phyloP scores from a whole-genome alignment of 2,888 invertebrate species.

The Apoda limacodes region DNA sequence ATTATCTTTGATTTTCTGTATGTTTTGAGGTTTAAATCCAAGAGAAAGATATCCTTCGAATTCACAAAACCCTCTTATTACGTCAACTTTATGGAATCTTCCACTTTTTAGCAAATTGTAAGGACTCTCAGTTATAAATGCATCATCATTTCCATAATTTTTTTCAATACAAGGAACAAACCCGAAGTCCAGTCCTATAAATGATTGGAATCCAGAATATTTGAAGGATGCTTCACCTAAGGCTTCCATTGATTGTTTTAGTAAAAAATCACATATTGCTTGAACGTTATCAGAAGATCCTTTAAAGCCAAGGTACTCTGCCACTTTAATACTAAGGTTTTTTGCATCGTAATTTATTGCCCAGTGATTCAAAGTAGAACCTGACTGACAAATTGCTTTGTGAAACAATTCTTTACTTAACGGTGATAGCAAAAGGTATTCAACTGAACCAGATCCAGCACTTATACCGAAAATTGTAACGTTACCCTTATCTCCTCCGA shows the following conservation, averaged over 20 bases:
- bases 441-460: slow-evolving; percentile 28
- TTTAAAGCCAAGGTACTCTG: slow-evolving; percentile 17
- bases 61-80: slow-evolving; percentile 57
- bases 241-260: neutral
- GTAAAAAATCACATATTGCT: slow-evolving; percentile 2
- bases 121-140: slow-evolving; percentile 34
- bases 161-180: slow-evolving; percentile 41
- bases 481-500: slow-evolving; percentile 33
- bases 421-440: slow-evolving; percentile 33
- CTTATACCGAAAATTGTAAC: slow-evolving; percentile 36
- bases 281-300: slow-evolving; percentile 11
- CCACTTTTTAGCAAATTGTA: slow-evolving; percentile 42
- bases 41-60: slow-evolving; percentile 54
- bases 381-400: slow-evolving; percentile 74
- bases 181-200: too few species aligned
- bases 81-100: slow-evolving; percentile 43
- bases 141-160: slow-evolving; percentile 28
- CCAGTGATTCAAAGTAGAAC: slow-evolving; percentile 71
- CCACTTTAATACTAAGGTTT: neutral
- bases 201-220: too few species aligned
- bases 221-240: neutral
- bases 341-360: slow-evolving; percentile 22
- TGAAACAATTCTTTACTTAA: slow-evolving; percentile 35
- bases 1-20: too few species aligned
- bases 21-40: too few species aligned